Evolutionary conservation across 2,888 invertebrate genomes (phyloP).

Genomic region (Plagiodera versicolora): DNA sequence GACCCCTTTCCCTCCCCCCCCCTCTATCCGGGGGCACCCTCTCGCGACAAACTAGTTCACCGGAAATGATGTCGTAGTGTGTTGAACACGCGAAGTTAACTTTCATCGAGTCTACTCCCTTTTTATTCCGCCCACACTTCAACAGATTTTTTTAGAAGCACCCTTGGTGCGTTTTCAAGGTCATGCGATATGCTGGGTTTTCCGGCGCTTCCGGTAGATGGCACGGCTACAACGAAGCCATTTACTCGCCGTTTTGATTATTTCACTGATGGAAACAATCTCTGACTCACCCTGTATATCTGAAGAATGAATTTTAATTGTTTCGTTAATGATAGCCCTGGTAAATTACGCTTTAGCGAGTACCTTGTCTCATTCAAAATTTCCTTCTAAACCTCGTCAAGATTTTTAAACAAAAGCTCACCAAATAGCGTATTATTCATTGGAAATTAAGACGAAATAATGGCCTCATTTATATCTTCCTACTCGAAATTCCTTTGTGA

Average conservation of each 20-base stretch:
- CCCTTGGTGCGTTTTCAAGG: background rate
- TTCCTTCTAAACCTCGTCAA: background rate
- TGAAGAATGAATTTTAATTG: too few relatives aligned
- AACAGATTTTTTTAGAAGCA: constrained; percentile 13
- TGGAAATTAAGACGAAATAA: constrained; percentile 7
- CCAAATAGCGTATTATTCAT: constrained; percentile 4
- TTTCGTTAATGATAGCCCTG: too few relatives aligned
- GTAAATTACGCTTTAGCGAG: too few relatives aligned
- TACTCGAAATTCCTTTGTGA: constrained; percentile 16
- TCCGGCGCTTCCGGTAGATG: too few relatives aligned
- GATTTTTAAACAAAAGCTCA: constrained; percentile 35
- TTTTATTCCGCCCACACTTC: constrained; percentile 29
- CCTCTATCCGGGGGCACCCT: constrained; percentile 6
- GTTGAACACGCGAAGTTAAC: constrained; percentile 46
- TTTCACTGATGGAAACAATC: too few relatives aligned
- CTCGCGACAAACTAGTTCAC: constrained; percentile 43
- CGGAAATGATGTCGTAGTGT: constrained; percentile 49
- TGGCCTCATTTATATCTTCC: constrained; percentile 7
- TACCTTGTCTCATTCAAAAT: background rate
- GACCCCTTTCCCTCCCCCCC: constrained; percentile 33
- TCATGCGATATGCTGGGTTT: too few relatives aligned
- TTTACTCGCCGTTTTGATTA: too few relatives aligned
- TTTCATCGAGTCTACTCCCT: constrained; percentile 36
- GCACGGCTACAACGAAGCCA: too few relatives aligned
- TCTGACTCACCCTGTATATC: too few relatives aligned